Base-by-base conservation (phyloP, 1,140 invertebrate genomes). In the Eufriesea mexicana region DNA sequence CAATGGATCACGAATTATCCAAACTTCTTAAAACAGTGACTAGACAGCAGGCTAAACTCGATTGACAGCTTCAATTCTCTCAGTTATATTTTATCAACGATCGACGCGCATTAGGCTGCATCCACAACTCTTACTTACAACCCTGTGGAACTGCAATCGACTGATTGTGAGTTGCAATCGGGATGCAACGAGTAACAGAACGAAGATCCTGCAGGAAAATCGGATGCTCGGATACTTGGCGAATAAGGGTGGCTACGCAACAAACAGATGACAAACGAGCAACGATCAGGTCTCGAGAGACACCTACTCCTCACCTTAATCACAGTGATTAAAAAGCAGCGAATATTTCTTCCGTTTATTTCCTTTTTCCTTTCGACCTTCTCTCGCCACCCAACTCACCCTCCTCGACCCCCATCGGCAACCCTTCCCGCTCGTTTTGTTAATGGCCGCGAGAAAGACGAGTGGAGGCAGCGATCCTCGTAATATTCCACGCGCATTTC, bases 321-420 rank as follows among this genome's bases (percentile, higher is more conserved):
- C 77, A 10, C 14, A 49, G 49, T 71, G 54, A 79, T 71, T 79
- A 79, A 79, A 78, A 79, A 49, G 18, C 20, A 42, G 20, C 42
- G 1, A 54, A 20, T 51, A 70, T 28, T 8, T 12, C 68, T 45
- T n/a, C 28, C 51, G 20, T 28, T 70, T 51, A 10, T 12, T 51
- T 23, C 14, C 42, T 10, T n/a, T 28, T 68, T 45, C n/a, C 42
- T 10, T 1, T n/a, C n/a, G n/a, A n/a, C n/a, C n/a, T n/a, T n/a
- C n/a, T n/a, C n/a, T n/a, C n/a, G n/a, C 23, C 5, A 16, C 10
- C 9, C 8, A 1, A 16, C 9, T 0, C 35, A 16, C n/a, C 23
- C 5, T n/a, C 20, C 8, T 0, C 35, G 35, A 35, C 35, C 35
- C 35, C 35, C 1, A 35, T 61, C 28, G 12, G 5, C 51, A 16